Evolutionary conservation across 1,140 invertebrate genomes (phyloP), one percentile per base, ranked within the genome.

Genomic region (Ostrea edulis): DNA sequence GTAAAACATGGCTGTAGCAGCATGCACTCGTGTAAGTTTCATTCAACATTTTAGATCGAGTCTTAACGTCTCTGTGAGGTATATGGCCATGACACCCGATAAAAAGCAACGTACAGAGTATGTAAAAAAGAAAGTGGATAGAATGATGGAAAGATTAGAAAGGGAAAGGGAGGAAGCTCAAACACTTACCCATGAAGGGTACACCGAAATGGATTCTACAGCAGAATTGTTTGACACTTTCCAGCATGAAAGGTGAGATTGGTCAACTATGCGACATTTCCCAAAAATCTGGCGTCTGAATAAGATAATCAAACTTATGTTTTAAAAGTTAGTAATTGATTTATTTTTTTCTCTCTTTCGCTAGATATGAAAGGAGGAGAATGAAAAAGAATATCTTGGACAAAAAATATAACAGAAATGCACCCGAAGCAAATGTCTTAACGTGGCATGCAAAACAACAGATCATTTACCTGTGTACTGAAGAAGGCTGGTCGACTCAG

Each of bases 371-470:
- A 77, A 25, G 3, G 4, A 77, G 7, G 22, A 77, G 68, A 35
- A 77, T 14, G 25, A 77, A 77, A 25, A 29, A 77, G 29, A 77
- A 25, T 11, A 77, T 77, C 14, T 82, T 52, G 29, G 2, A 17
- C 3, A 95, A 96, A n/a, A 97, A 97, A 94, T 97, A 97, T 92
- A 97, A 97, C 92, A 96, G 96, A 81, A 95, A 96, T 89, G 95
- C 90, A 51, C 89, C 96, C 87, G 95, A 96, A 87, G 96, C 97
- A 0, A 97, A 96, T 92, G 96, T 98, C n/a, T 92, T 98, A 86
- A 97, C 97, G 0, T 98, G 96, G 95, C 96, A 96, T 89, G 97
- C 98, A 93, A 98, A 97, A 93, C 96, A 98, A 94, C 96, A 98
- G 94, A 98, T 98, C 82, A 95, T 96, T 82, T 96, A 96, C 89